Base-by-base conservation (phyloP, 2,113 vertebrate genomes). In the Cisticola juncidis region DNA sequence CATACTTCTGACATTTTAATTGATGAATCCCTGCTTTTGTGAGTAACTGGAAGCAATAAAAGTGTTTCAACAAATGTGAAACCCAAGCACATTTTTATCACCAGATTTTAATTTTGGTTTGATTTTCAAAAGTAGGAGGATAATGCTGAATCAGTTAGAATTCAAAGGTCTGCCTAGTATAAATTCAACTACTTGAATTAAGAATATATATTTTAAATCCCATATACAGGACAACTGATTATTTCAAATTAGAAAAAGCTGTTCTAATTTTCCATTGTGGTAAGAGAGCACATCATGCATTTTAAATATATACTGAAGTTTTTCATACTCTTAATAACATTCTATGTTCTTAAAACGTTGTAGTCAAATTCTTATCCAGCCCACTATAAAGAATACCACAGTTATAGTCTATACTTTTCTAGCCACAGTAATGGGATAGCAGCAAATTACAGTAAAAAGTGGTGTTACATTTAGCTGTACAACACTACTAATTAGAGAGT, bases 401-500 rank as follows among this genome's bases (percentile, higher is more conserved):
- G 38, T 80, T 62, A 71, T 3, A 69, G 73, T 45, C 91, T 93
- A 35, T 97, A 95, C 31, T 95, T 97, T 86, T 82, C 81, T 78
- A 93, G 68, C 97, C 98, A 96, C 95, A 96, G 95, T 82, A 95
- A 97, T 19, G 17, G 56, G 66, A 96, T 86, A 97, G 86, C 81
- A 71, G 93, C 86, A 95, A 96, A 97, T 97, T 91, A 79, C 80
- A 94, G 92, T 78, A 95, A 95, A 95, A 92, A 74, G 84, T 81
- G 60, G 96, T 92, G 94, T 97, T 96, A 94, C 96, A 97, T 94
- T 86, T 96, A 98, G 97, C 96, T 97, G 81, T 92, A 95, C 54
- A 80, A 96, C 86, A 96, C 82, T 96, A 97, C 96, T 95, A 97
- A 97, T 97, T 96, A 98, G 83, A 97, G 86, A 97, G 95, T 80